These are phyloP conservation scores for Callosobruchus maculatus DNA, from an alignment of 2,888 invertebrate species.

Conservation along the genomic window DNA sequence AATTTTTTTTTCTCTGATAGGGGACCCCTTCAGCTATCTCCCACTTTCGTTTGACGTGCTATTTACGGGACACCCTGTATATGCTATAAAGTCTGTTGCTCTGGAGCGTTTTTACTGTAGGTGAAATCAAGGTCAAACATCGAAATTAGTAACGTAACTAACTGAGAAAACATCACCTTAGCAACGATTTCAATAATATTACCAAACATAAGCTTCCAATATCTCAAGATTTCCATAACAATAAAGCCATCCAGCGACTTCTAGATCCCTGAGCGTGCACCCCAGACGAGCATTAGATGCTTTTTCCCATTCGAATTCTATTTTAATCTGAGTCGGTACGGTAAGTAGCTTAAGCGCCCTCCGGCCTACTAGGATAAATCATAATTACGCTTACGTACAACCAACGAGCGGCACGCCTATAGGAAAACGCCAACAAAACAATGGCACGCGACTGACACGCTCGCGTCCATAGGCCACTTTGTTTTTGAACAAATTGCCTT, in stretches of 20 bases:
- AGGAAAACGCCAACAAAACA: constrained; percentile 14
- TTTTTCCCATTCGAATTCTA: not conserved
- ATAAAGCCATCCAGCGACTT: not conserved
- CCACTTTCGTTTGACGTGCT: no score
- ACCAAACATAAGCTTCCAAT: no score
- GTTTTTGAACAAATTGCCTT: constrained; percentile 20
- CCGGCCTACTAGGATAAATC: not conserved
- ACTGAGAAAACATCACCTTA: no score
- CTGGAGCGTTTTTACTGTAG: no score
- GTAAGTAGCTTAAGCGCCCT: not conserved
- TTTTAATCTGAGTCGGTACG: not conserved
- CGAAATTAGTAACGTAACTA: no score
- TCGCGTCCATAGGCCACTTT: constrained; percentile 14
- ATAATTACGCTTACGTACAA: constrained; percentile 3
- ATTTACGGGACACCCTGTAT: no score
- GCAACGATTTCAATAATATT: no score
- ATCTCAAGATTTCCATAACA: not conserved
- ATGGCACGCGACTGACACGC: constrained; percentile 19
- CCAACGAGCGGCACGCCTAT: constrained; percentile 8
- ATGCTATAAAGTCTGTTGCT: no score
- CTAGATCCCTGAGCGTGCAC: not conserved
- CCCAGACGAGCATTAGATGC: not conserved
- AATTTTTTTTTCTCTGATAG: no score
- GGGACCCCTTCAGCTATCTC: no score
- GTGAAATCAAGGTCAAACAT: no score